phyloP scores from a whole-genome alignment of 2,113 vertebrate genomes.

The Cromileptes altivelis region DNA sequence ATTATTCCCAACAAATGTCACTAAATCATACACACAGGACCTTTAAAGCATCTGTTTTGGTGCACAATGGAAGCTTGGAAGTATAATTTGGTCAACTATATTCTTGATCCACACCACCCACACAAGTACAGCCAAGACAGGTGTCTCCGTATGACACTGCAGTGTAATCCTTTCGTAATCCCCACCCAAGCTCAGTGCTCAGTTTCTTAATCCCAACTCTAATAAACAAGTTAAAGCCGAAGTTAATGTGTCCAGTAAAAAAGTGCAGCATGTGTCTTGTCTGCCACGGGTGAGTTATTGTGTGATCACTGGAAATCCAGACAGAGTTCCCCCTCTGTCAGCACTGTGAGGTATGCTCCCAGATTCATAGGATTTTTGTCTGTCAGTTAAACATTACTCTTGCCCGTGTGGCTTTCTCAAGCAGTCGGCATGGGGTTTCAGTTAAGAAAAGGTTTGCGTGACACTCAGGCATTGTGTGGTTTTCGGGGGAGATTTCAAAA shows the following conservation, averaged over 20 bases:
- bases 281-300: slow-evolving; percentile 34
- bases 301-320: slow-evolving; percentile 51
- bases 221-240: slow-evolving; percentile 74
- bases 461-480: slow-evolving; percentile 70
- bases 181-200: slow-evolving; percentile 54
- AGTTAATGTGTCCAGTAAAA: slow-evolving; percentile 71
- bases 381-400: slow-evolving; percentile 50
- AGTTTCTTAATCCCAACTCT: slow-evolving; percentile 71
- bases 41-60: no score
- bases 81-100: not conserved
- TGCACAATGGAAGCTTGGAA: no score
- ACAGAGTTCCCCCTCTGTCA: slow-evolving; percentile 49
- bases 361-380: slow-evolving; percentile 57
- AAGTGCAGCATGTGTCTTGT: slow-evolving; percentile 42
- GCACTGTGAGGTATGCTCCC: slow-evolving; percentile 36
- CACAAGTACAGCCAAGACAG: slow-evolving; percentile 46
- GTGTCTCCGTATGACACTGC: slow-evolving; percentile 65
- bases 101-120: not conserved
- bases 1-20: no score
- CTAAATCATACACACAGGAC: no score
- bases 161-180: slow-evolving; percentile 71
- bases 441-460: slow-evolving; percentile 73
- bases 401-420: slow-evolving; percentile 61
- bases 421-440: slow-evolving; percentile 55
- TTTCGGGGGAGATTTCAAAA: slow-evolving; percentile 59